Percentiles rank a stretch among this genome's conserved stretches.
Evolutionary conservation across 2,797 vertebrate species (phyloP).

Genomic region (Gouania willdenowi): DNA sequence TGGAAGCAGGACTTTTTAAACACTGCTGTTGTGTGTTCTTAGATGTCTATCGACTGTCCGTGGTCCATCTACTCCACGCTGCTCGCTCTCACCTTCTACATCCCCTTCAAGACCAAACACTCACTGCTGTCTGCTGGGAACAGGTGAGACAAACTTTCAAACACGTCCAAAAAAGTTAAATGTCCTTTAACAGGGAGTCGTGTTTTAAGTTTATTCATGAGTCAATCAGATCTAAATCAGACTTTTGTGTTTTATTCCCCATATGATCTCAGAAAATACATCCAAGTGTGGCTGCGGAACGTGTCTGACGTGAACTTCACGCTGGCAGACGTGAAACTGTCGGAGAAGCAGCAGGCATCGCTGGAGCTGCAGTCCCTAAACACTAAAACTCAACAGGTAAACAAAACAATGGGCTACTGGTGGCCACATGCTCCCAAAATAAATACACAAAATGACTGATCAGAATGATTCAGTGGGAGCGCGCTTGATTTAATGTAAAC

Average conservation of each 20-base stretch:
- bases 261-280: conserved; percentile 90
- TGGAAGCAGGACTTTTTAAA: no score
- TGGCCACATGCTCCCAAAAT: no score
- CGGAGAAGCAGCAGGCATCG: conserved; percentile 61
- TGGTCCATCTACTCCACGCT: conserved; percentile 98
- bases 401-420: no score
- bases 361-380: conserved; percentile 82
- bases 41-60: conserved; percentile 97
- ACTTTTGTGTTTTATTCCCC: no score
- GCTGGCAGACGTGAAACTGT: conserved; percentile 80
- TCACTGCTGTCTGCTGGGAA: conserved; percentile 88
- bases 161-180: not conserved
- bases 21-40: conserved; percentile 16
- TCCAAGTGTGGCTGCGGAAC: conserved; percentile 93
- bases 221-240: no score
- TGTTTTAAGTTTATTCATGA: no score
- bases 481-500: no score
- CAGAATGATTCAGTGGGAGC: no score
- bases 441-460: no score
- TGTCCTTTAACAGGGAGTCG: no score
- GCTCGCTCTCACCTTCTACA: conserved; percentile 90
- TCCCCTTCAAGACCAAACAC: conserved; percentile 93
- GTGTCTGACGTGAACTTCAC: conserved; percentile 87
- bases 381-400: conserved; percentile 81
- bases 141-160: conserved; percentile 76